Percentiles rank a stretch among this genome's conserved stretches.
phyloP scores from a whole-genome alignment of 1,140 invertebrate species.

The Rhopalosiphum padi region DNA sequence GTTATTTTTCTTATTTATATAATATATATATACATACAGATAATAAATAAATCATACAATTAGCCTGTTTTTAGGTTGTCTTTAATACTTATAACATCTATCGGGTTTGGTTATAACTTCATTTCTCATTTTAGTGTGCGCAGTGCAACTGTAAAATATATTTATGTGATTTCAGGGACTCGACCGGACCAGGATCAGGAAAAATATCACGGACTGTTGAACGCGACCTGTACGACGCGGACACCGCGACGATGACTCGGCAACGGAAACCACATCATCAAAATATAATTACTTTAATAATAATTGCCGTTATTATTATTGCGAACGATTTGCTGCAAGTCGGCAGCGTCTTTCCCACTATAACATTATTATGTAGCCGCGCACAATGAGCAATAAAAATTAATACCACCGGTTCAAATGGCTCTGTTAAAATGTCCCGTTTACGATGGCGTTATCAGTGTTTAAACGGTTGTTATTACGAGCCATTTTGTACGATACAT shows the following conservation, averaged over 20 bases:
- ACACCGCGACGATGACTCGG: background rate
- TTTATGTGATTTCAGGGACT: background rate
- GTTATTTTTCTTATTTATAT: background rate
- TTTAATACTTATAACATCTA: no score
- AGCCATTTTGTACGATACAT: background rate
- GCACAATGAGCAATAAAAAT: constrained; percentile 32
- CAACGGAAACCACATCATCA: background rate
- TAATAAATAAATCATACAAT: no score
- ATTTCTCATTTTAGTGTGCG: background rate
- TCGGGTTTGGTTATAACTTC: background rate
- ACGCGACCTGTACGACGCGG: background rate
- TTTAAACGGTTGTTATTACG: constrained; percentile 29
- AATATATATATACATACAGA: no score
- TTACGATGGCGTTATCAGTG: constrained; percentile 38
- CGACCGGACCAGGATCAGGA: background rate
- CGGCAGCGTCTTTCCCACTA: background rate
- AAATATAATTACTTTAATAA: background rate
- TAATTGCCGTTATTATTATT: background rate
- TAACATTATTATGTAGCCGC: background rate
- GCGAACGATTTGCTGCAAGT: background rate
- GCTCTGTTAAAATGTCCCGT: constrained; percentile 15
- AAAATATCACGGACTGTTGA: background rate
- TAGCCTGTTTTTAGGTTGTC: background rate
- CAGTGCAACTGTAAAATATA: background rate
- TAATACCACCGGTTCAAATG: background rate